Evolutionary conservation across 2,797 vertebrate species (phyloP), one percentile per base, ranked within the genome.

Genomic region (Rhodeus uyekii): DNA sequence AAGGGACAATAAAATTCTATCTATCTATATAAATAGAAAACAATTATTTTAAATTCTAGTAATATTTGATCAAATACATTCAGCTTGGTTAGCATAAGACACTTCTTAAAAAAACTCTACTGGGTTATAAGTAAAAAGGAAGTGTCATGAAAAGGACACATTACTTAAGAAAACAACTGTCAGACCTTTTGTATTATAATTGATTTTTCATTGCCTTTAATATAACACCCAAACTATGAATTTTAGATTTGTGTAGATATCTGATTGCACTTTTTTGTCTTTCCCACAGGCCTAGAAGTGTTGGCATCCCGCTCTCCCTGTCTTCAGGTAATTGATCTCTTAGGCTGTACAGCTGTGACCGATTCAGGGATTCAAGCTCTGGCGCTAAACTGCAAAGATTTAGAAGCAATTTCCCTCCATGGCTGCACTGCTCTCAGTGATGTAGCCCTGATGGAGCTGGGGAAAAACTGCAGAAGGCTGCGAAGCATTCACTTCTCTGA

Each of bases 401-500:
- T 97, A 1, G 93, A 95, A 81, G 91, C 96, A 42, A 68, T 96
- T 53, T 94, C 94, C 32, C 84, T 97, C 61, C 91, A 92, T 3
- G 90, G 94, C 88, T 97, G 96, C 86, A 88, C 89, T 7, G 87
- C 89, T 14, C 90, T 97, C 81, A 94, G 91, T n/a, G 95, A 96
- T 68, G 82, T 83, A 63, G 94, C 95, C 75, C 88, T 97, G 85
- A 92, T 91, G 67, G 96, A 95, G 0, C 87, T 97, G 14, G 96
- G 95, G 36, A 69, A 92, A 85, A 92, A 95, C 89, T 97, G 96
- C 88, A 90, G 83, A 8, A 90, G 91, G 87, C 91, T 97, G 81
- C 94, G 95, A 72, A 95, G 93, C 32, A 91, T 96, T 78, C 94
- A 94, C 87, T 95, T 97, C 80, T 95, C 95, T 74, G 93, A 93